A percentile compares a stretch with the other conserved stretches of the same genome.
Evolutionary conservation across 2,113 vertebrate species (phyloP).

Genomic region (Mobula hypostoma): DNA sequence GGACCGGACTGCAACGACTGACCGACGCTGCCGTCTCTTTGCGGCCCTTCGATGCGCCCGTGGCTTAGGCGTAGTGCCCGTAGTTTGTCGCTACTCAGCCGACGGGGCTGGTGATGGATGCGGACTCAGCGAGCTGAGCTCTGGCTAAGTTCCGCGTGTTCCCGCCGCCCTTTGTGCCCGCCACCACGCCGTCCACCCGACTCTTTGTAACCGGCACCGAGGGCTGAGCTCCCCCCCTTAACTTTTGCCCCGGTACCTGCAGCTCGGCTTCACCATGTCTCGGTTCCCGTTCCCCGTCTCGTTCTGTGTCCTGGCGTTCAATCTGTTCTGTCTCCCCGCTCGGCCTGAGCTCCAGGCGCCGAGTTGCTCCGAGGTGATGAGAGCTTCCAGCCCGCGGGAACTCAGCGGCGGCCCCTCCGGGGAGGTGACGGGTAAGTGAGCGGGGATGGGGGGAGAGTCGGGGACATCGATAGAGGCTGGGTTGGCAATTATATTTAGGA

Average conservation of each 20-base stretch:
- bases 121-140: neutral
- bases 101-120: neutral
- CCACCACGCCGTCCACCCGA: neutral
- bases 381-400: slow-evolving; percentile 75
- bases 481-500: neutral
- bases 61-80: neutral
- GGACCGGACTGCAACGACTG: no score
- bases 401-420: slow-evolving; percentile 76
- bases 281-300: no score
- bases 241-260: no score
- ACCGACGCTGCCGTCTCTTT: no score
- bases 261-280: no score
- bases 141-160: neutral
- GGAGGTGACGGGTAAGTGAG: slow-evolving; percentile 53
- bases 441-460: neutral
- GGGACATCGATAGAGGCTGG: neutral
- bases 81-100: neutral
- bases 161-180: neutral
- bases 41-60: neutral
- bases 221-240: no score
- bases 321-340: neutral
- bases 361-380: slow-evolving; percentile 79
- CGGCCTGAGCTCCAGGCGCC: slow-evolving; percentile 65
- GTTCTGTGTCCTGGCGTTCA: neutral
- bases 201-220: no score